Percentiles rank a stretch among this genome's conserved stretches.
Evolutionary conservation across 2,113 vertebrate species (phyloP).

Genomic region (Aspidoscelis tigris): DNA sequence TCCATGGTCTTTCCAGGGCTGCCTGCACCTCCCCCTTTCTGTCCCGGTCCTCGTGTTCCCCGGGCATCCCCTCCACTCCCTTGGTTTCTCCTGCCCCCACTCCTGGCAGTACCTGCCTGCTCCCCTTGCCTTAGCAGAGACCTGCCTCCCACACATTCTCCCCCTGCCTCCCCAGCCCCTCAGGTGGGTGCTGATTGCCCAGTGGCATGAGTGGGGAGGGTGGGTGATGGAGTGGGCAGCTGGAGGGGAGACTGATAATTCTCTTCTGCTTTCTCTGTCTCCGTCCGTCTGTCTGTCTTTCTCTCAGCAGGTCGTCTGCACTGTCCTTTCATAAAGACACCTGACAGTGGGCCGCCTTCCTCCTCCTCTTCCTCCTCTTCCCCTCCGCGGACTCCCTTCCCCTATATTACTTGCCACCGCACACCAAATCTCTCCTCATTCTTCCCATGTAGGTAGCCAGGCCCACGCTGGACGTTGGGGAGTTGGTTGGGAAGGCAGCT

Average conservation of each 20-base stretch:
- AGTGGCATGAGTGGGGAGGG: slow-evolving; percentile 41
- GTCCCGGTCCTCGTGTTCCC: not conserved
- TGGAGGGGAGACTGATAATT: slow-evolving; percentile 77
- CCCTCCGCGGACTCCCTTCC: slow-evolving; percentile 84
- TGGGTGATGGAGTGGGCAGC: slow-evolving; percentile 46
- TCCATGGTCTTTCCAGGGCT: not conserved
- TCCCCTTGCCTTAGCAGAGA: not conserved
- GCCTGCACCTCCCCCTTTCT: not conserved
- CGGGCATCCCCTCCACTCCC: not conserved
- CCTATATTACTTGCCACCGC: slow-evolving; percentile 84
- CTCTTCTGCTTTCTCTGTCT: slow-evolving; percentile 80
- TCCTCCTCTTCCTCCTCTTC: slow-evolving; percentile 84
- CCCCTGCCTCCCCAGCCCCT: slow-evolving; percentile 37
- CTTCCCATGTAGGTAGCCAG: slow-evolving; percentile 85
- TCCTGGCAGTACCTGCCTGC: not conserved
- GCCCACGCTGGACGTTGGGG: slow-evolving; percentile 44
- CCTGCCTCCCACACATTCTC: slow-evolving; percentile 34
- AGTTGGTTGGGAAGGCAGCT: slow-evolving; percentile 37
- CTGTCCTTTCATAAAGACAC: slow-evolving; percentile 97
- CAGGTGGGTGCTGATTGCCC: not conserved
- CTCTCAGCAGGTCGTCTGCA: slow-evolving; percentile 92
- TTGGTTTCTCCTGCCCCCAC: not conserved
- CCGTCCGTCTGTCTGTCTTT: slow-evolving; percentile 74
- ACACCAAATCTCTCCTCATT: slow-evolving; percentile 85
- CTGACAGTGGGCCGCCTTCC: slow-evolving; percentile 88